Base-by-base conservation (phyloP, 2,888 invertebrate species). In the Phragmatobia fuliginosa region DNA sequence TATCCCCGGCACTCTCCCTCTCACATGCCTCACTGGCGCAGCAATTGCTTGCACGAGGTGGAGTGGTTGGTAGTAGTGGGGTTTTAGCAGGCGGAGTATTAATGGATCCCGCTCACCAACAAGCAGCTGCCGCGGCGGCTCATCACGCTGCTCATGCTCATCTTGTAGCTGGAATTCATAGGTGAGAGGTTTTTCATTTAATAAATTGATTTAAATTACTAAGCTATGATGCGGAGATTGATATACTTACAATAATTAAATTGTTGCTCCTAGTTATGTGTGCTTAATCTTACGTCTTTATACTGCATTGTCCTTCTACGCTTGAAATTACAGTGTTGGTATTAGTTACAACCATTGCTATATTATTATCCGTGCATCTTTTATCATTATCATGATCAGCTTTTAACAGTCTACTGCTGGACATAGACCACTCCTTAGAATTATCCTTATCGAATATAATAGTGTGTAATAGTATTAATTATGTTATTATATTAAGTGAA, bases 1-100 rank as follows among this genome's bases (percentile, higher is more conserved):
- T 98, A 91, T 98, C 98, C 81, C 98, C 98, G 21, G 98, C 98
- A 0, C 94, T 98, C 65, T 96, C 97, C 60, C 95, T 97, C 72
- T 95, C 94, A 21, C 95, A 91, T 91, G 96, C 88, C 85, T 96
- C 87, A 74, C 92, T 90, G 83, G 96, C 94, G 32, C 95, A 94
- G 83, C 94, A 93, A 78, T 78, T 94, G 45, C 83, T 94, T 70
- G 94, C 93, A 31, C 85, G 93, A 28, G 94, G 90, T 71, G 95
- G 85, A 56, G 96, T 88, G 83, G 95, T 85, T 88, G 95, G 88
- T 79, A 95, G 92, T 62, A 91, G 94, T 67, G 94, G 92, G 14
- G 95, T 95, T 32, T 85, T 94, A 31, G 90, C 90, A 0, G 93
- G 93, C 0, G 92, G 94, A 0, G 93, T 95, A 36, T 86, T 95